Conservation (phyloP, 2,797 vertebrate genomes). For the Pseudomugil gertrudae region DNA sequence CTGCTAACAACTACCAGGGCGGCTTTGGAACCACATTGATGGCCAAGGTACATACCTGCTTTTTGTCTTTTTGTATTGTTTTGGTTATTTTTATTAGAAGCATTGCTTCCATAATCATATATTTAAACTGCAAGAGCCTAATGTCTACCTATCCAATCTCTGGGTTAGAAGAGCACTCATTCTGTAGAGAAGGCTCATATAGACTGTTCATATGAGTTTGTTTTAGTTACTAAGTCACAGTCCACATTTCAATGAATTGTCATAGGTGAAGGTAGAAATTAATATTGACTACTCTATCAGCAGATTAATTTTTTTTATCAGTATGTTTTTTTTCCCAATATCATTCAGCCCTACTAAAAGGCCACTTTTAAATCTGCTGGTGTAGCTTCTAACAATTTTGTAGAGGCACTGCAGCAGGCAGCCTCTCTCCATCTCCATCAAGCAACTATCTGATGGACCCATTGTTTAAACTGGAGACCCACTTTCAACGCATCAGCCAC, state of each 20-base stretch:
- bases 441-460: too few relatives aligned
- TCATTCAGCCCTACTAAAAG: too few relatives aligned
- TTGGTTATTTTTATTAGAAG: neutral
- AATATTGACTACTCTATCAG: neutral
- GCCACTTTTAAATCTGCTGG: too few relatives aligned
- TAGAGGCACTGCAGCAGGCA: too few relatives aligned
- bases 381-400: too few relatives aligned
- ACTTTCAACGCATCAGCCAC: too few relatives aligned
- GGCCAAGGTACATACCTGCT: constrained; percentile 86
- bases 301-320: neutral
- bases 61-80: neutral
- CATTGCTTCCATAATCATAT: neutral
- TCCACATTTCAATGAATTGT: neutral
- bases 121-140: neutral
- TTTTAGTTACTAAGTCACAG: neutral
- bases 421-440: neutral
- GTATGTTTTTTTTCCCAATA: too few relatives aligned
- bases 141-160: neutral
- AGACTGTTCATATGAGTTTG: neutral
- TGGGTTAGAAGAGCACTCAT: neutral
- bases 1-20: constrained; percentile 94
- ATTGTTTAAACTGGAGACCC: neutral
- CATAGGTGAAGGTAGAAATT: neutral
- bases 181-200: neutral
- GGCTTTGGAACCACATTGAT: constrained; percentile 93